Evolutionary conservation across 2,888 invertebrate genomes (phyloP).

Genomic region (Lasioglossum pauxillum): DNA sequence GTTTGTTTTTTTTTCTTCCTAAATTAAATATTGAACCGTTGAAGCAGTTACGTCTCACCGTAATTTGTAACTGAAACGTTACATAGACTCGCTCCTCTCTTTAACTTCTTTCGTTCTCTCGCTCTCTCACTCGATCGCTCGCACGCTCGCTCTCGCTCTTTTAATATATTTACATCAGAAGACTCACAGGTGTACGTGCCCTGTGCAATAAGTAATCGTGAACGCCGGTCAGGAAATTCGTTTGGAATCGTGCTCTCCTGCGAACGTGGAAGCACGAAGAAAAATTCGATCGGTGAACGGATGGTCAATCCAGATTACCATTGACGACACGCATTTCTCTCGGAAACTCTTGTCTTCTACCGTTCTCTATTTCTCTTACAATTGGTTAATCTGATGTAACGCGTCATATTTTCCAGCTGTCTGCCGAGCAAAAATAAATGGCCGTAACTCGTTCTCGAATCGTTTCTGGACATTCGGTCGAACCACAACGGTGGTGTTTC

Average conservation of each 20-base stretch:
- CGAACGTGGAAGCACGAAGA: slow-evolving; percentile 56
- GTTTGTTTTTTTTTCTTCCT: not conserved
- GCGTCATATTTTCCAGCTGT: slow-evolving; percentile 3
- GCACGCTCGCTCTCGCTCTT: not conserved
- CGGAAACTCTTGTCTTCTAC: not conserved
- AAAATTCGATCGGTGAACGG: slow-evolving; percentile 38
- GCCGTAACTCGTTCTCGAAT: slow-evolving; percentile 30
- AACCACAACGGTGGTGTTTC: slow-evolving; percentile 35
- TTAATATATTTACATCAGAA: slow-evolving; percentile 60
- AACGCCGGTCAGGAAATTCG: slow-evolving; percentile 45
- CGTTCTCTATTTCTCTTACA: not conserved
- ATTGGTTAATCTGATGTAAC: slow-evolving; percentile 47
- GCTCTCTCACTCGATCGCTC: not conserved
- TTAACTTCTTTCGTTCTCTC: not conserved
- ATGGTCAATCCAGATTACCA: slow-evolving; percentile 58
- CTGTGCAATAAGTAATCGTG: slow-evolving; percentile 35
- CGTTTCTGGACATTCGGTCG: slow-evolving; percentile 24
- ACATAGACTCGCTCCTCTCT: slow-evolving; percentile 33
- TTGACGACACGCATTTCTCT: not conserved
- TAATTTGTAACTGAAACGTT: slow-evolving; percentile 58
- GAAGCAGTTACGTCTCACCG: slow-evolving; percentile 59
- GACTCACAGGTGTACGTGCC: slow-evolving; percentile 57
- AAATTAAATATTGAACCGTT: slow-evolving; percentile 55
- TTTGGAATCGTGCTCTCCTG: slow-evolving; percentile 40
- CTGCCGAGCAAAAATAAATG: slow-evolving; percentile 46